Percentiles rank a stretch among this genome's conserved stretches.
phyloP scores from a whole-genome alignment of 2,888 invertebrate genomes.

The Thymelicus acteon region DNA sequence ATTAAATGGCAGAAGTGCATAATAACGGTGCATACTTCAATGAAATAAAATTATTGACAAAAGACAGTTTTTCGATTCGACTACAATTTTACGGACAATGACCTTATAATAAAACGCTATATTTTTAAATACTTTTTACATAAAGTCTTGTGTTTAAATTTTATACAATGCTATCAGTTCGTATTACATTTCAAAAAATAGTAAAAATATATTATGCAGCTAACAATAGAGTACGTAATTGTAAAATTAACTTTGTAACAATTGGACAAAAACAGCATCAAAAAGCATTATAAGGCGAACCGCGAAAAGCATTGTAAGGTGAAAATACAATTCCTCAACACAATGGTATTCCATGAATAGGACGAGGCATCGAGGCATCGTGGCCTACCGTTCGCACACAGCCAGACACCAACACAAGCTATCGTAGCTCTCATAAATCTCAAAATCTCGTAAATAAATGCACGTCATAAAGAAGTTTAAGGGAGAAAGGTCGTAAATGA shows the following conservation, averaged over 20 bases:
- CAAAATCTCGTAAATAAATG: conserved; percentile 6
- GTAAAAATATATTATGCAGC: no score
- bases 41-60: no score
- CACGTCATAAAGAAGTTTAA: conserved; percentile 29
- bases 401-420: background rate
- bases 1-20: no score
- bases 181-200: no score
- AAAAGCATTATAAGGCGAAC: background rate
- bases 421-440: background rate
- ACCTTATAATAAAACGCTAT: no score
- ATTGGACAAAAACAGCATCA: background rate
- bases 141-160: no score
- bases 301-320: background rate
- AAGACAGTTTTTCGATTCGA: no score
- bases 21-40: no score
- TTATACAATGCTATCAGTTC: no score
- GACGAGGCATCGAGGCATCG: background rate
- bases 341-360: background rate
- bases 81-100: no score
- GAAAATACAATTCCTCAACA: background rate
- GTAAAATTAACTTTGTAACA: background rate
- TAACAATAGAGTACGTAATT: no score
- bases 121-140: no score
- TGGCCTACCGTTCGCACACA: background rate
- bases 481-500: conserved; percentile 53